These are phyloP conservation scores for Drosophila neutralis DNA, from an alignment of 2,888 invertebrate species.

Conservation along the genomic window DNA sequence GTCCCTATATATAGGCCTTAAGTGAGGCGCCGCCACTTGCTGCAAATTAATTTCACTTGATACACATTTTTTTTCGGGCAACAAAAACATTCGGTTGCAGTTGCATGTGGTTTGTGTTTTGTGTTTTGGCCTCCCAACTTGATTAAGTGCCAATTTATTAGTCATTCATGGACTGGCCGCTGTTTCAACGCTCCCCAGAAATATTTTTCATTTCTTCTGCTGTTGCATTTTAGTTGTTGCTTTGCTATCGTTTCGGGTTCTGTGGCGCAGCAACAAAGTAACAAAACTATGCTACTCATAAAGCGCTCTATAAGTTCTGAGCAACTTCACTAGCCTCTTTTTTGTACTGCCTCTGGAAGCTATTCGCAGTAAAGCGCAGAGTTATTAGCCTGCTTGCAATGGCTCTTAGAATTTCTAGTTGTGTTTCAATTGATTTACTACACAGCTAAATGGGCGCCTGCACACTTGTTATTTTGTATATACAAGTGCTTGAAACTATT, in stretches of 20 bases:
- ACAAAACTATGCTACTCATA: slow-evolving; percentile 30
- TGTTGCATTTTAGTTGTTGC: slow-evolving; percentile 20
- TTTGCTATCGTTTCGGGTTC: slow-evolving; percentile 1
- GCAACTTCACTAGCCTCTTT: slow-evolving; percentile 24
- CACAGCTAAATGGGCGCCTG: slow-evolving; percentile 39
- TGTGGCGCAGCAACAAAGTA: slow-evolving; percentile 16
- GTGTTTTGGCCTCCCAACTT: slow-evolving; percentile 61
- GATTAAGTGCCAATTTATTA: slow-evolving; percentile 78
- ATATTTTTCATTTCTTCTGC: slow-evolving; percentile 68
- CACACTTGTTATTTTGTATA: slow-evolving; percentile 39
- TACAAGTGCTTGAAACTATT: slow-evolving; percentile 29
- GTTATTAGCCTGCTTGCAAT: slow-evolving; percentile 64
- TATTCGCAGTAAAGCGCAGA: slow-evolving; percentile 56
- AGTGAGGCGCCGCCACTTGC: slow-evolving; percentile 44
- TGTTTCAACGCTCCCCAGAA: slow-evolving; percentile 71
- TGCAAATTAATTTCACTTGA: slow-evolving; percentile 71
- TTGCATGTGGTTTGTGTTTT: slow-evolving; percentile 34
- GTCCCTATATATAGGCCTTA: neutral
- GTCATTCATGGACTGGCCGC: slow-evolving; percentile 60
- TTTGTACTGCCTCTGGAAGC: slow-evolving; percentile 15
- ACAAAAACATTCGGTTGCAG: slow-evolving; percentile 45
- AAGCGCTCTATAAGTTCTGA: slow-evolving; percentile 34
- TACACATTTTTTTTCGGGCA: slow-evolving; percentile 53
- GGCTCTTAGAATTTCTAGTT: slow-evolving; percentile 57
- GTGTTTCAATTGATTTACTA: slow-evolving; percentile 65